Percentiles rank a stretch among this genome's conserved stretches.
phyloP scores from a whole-genome alignment of 1,140 invertebrate genomes.

The Helicorthomorpha holstii region DNA sequence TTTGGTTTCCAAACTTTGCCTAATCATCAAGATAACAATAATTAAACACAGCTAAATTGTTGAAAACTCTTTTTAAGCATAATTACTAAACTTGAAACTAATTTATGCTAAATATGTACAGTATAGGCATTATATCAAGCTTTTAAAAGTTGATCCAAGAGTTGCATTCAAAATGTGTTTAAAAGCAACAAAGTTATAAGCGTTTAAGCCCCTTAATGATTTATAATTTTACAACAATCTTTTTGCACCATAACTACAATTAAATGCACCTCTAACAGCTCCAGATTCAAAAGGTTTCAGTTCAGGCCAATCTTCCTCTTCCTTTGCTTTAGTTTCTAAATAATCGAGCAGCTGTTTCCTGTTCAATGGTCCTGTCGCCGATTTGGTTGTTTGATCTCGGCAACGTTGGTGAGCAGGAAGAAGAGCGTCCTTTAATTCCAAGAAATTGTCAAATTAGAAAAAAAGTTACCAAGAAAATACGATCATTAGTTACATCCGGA shows the following conservation, averaged over 20 bases:
- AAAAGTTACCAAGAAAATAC: neutral
- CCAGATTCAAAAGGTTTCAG: conserved; percentile 82
- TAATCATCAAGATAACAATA: conserved; percentile 13
- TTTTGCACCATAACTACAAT: no score
- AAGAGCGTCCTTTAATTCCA: conserved; percentile 65
- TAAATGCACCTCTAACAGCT: conserved; percentile 57
- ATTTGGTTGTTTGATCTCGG: conserved; percentile 87
- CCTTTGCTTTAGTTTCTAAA: conserved; percentile 91
- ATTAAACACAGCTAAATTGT: neutral
- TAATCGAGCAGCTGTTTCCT: conserved; percentile 92
- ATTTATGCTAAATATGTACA: no score
- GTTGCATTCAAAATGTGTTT: no score
- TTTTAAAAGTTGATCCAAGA: no score
- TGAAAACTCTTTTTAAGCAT: neutral
- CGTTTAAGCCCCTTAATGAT: no score
- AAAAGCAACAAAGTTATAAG: no score
- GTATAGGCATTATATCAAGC: no score
- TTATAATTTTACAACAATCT: no score
- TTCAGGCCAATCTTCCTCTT: conserved; percentile 94
- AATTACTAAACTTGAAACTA: no score
- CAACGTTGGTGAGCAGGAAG: conserved; percentile 89
- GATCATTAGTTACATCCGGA: conserved; percentile 74
- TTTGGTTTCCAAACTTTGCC: conserved; percentile 58
- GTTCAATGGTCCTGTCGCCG: conserved; percentile 85
- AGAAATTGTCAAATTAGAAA: neutral